Conservation (phyloP, 2,888 invertebrate species). For the Drosophila planitibia region DNA sequence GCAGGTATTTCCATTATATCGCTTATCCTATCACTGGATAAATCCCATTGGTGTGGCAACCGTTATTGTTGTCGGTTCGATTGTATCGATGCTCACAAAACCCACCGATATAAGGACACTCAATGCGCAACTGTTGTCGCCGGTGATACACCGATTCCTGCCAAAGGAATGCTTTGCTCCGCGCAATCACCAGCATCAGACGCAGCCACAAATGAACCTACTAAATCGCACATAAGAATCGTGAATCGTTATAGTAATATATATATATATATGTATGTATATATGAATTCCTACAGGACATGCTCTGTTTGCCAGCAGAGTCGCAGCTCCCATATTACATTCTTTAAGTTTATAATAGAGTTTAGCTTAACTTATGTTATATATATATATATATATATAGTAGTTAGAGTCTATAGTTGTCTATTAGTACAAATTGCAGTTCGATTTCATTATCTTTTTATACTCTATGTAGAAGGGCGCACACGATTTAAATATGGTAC, state of each 20-base stretch:
- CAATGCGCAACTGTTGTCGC: constrained; percentile 88
- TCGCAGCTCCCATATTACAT: constrained; percentile 19
- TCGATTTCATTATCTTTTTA: constrained; percentile 10
- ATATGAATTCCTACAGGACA: constrained; percentile 28
- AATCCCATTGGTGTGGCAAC: constrained; percentile 90
- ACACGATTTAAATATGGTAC: constrained; percentile 58
- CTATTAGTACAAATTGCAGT: constrained; percentile 38
- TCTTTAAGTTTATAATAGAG: constrained; percentile 17
- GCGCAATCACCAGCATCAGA: constrained; percentile 34
- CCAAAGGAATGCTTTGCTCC: constrained; percentile 81
- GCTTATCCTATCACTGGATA: constrained; percentile 93
- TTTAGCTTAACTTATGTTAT: constrained; percentile 28
- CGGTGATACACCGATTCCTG: constrained; percentile 86
- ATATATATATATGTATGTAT: constrained; percentile 6
- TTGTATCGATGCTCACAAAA: constrained; percentile 88
- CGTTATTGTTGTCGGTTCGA: constrained; percentile 89
- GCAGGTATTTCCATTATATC: constrained; percentile 90
- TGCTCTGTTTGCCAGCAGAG: constrained; percentile 16
- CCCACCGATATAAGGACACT: constrained; percentile 86
- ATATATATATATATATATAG: neutral
- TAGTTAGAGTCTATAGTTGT: constrained; percentile 41
- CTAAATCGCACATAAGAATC: constrained; percentile 30
- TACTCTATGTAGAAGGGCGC: constrained; percentile 27
- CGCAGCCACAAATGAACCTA: constrained; percentile 58
- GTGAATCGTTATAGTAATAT: neutral